Evolutionary conservation across 1,140 invertebrate species (phyloP), one percentile per base, ranked within the genome.

Genomic region (Ooceraea biroi): DNA sequence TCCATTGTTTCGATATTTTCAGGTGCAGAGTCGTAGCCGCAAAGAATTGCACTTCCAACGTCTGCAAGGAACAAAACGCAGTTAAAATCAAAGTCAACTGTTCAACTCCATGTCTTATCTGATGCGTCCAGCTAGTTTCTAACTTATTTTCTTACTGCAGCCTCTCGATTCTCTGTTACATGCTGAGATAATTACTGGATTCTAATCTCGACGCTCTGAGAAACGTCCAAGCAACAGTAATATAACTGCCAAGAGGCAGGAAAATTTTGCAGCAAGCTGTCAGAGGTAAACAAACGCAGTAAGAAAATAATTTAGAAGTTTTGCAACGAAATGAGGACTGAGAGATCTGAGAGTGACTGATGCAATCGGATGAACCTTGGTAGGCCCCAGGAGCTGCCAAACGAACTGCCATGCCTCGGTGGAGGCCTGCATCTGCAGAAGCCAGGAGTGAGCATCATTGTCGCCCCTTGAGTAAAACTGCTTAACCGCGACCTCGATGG

Each of bases 21-120:
- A 96, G 95, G 90, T 99, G 97, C 52, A 99, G 93, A 63, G 97
- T 98, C 66, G 97, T 98, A 8, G 98, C 98, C 76, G 97, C 98
- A 96, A 98, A 99, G 94, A 98, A 99, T 93, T 98, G 98, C 4
- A 98, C 97, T 95, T 98, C 98, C 72, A 96, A 96, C 58, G 96
- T 95, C 98, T 98, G 91, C 69, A 95, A 94, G 17, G 0, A 78
- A 7, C 36, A 36, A 41, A 71, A 55, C 8, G 36, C 0, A 25
- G 12, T 66, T 1, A 25, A 19, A 1, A 14, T 36, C 2, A 25
- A 50, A 22, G 7, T 10, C 0, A 48, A 0, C 3, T 74, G 25
- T 19, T 12, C 7, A 36, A 25, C 55, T 36, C 14, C 1, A 8
- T 5, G 60, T 48, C 2, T 11, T 11, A 19, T 7, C 14, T 46